Evolutionary conservation across 2,888 invertebrate species (phyloP).

Genomic region (Vandiemenella viatica): DNA sequence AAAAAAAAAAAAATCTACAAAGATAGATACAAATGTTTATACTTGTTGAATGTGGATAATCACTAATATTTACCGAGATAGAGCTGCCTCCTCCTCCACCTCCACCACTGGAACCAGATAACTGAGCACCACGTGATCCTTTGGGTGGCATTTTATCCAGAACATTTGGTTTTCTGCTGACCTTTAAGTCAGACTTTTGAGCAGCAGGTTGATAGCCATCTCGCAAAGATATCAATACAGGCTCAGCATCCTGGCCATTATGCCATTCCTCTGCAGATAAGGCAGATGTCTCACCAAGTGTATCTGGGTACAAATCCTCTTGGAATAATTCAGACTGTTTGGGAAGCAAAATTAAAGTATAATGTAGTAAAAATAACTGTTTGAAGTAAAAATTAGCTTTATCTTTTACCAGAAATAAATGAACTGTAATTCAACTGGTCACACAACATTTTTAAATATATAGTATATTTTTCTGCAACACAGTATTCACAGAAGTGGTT

Average conservation of each 20-base stretch:
- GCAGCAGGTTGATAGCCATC: slow-evolving; percentile 51
- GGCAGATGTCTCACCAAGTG: slow-evolving; percentile 77
- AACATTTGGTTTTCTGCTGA: slow-evolving; percentile 42
- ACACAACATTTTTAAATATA: neutral
- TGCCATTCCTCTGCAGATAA: slow-evolving; percentile 87
- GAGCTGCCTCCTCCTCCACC: too few relatives aligned
- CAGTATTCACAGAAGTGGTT: too few relatives aligned
- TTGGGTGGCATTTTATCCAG: slow-evolving; percentile 45
- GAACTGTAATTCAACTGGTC: neutral
- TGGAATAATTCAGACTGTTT: slow-evolving; percentile 82
- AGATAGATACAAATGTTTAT: too few relatives aligned
- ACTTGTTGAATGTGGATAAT: too few relatives aligned
- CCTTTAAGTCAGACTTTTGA: slow-evolving; percentile 38
- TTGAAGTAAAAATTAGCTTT: too few relatives aligned
- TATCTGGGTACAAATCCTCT: slow-evolving; percentile 93
- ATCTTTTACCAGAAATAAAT: too few relatives aligned
- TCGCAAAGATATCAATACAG: slow-evolving; percentile 80
- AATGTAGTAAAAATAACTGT: too few relatives aligned
- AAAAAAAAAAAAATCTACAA: too few relatives aligned
- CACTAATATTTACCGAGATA: too few relatives aligned
- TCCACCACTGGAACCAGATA: slow-evolving; percentile 14
- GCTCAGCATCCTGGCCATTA: slow-evolving; percentile 76
- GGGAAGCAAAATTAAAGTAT: slow-evolving; percentile 7
- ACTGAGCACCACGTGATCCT: slow-evolving; percentile 17
- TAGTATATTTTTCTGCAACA: neutral